Conservation (phyloP, 2,113 vertebrate genomes). For the Pseudorectes ferrugineus region DNA sequence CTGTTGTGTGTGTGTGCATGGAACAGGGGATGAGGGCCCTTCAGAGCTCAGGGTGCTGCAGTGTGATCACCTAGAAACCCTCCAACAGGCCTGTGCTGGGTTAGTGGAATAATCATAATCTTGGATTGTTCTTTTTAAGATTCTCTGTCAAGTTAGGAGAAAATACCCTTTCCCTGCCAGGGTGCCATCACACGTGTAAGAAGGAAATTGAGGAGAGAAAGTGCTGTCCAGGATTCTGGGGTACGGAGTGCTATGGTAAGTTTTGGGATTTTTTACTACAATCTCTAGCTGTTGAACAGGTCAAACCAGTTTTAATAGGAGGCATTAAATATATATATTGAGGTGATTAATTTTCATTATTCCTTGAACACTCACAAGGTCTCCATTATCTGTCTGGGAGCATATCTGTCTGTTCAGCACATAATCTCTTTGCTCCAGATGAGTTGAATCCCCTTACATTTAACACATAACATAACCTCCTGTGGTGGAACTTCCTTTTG, state of each 20-base stretch:
- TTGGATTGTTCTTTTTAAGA: constrained; percentile 67
- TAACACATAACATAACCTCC: constrained; percentile 4
- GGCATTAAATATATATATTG: background rate
- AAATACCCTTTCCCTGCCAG: constrained; percentile 62
- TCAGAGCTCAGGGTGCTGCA: background rate
- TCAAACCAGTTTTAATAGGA: background rate
- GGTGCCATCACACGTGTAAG: constrained; percentile 80
- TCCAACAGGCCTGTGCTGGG: background rate
- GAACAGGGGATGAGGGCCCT: background rate
- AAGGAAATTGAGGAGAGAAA: constrained; percentile 64
- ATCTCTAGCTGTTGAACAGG: background rate
- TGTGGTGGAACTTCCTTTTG: constrained; percentile 44
- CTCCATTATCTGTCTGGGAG: background rate
- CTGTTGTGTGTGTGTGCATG: background rate
- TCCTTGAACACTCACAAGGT: background rate
- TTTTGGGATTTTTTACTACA: background rate
- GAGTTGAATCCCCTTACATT: background rate
- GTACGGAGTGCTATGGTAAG: constrained; percentile 83
- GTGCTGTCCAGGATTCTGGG: constrained; percentile 89
- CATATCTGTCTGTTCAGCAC: background rate
- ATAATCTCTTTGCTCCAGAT: background rate
- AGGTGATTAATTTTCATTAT: background rate
- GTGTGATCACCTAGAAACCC: background rate
- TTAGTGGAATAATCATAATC: background rate
- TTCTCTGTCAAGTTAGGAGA: constrained; percentile 79